Evolutionary conservation across 2,797 vertebrate species (phyloP), one percentile per base, ranked within the genome.

Genomic region (Muscicapa comitata): DNA sequence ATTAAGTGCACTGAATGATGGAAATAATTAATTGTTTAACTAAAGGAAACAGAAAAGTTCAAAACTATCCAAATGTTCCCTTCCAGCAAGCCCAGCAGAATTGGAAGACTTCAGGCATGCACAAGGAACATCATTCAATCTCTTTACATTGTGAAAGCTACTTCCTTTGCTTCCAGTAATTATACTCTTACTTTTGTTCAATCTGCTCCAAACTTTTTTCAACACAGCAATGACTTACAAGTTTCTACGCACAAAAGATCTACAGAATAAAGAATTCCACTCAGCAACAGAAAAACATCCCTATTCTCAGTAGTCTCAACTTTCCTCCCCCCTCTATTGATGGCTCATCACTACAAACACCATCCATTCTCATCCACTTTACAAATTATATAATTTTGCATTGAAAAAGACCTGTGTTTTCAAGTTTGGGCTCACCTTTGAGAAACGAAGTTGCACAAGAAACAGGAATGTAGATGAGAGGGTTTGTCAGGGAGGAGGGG

Each of bases 401-500:
- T 6, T 14, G 6, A 61, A 55, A 50, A 83, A 84, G 63, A 7
- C 0, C 20, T 29, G 6, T 80, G 55, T 48, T 61, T 88, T 38
- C 18, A 80, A 63, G 33, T 81, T 75, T 83, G 33, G 33, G n/a
- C 47, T 84, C 73, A 73, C 29, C 20, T 59, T 80, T 0, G 0
- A 89, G 37, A 74, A 84, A 70, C 10, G 4, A 93, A 77, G 29
- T 38, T 86, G 54, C 35, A 53, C 79, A 71, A 88, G 67, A 84
- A 93, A 50, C 1, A 63, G 61, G 15, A 83, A 85, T 29, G 11
- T 42, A 57, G 42, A 38, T 11, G 6, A 87, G 26, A 82, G 17
- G 6, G 18, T 14, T 35, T 7, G 4, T 4, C 1, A 13, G 11
- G 10, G 10, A 11, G 14, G 5, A 8, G 8, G 7, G 1, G 4